Evolutionary conservation across 2,888 invertebrate genomes (phyloP), one percentile per base, ranked within the genome.

Genomic region (Anagyrus pseudococci): DNA sequence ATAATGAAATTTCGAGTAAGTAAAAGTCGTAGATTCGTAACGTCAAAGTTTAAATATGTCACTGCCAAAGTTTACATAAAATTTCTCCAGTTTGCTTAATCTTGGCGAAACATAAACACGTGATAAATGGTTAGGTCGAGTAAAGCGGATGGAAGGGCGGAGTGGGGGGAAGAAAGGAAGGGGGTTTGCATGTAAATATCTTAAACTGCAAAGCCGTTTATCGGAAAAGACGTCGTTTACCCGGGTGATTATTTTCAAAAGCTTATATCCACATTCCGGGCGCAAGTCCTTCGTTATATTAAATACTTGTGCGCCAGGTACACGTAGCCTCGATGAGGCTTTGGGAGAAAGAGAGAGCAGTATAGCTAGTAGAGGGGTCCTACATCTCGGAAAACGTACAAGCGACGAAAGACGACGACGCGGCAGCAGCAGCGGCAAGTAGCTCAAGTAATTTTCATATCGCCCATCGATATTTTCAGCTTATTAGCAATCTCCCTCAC

Each of bases 151-250:
- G 29, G 29, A 29, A 10, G 29, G 29, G n/a, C n/a, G n/a, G n/a
- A n/a, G n/a, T n/a, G n/a, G n/a, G n/a, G n/a, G n/a, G n/a, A n/a
- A n/a, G n/a, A 8, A 52, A 55, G 56, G 37, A 47, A 29, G 26
- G 29, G 64, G 17, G 48, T 20, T 29, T 15, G 29, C 40, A 59
- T 41, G 37, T 44, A 58, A 63, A 66, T 58, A 63, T 63, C 63
- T 63, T 63, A 60, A 66, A 63, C 66, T 66, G 66, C 60, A 66
- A 66, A 66, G 58, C 63, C 60, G 66, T 63, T 66, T 66, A 66
- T 66, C 66, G 66, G 55, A 43, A 63, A 63, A 66, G 66, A 55
- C 64, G 64, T 61, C 58, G 67, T 66, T 62, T 64, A 58, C 57
- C 60, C 59, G 41, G 59, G 46, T 53, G 60, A 68, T 69, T 69